phyloP scores from a whole-genome alignment of 2,797 vertebrate genomes.

The Lutjanus argentimaculatus region DNA sequence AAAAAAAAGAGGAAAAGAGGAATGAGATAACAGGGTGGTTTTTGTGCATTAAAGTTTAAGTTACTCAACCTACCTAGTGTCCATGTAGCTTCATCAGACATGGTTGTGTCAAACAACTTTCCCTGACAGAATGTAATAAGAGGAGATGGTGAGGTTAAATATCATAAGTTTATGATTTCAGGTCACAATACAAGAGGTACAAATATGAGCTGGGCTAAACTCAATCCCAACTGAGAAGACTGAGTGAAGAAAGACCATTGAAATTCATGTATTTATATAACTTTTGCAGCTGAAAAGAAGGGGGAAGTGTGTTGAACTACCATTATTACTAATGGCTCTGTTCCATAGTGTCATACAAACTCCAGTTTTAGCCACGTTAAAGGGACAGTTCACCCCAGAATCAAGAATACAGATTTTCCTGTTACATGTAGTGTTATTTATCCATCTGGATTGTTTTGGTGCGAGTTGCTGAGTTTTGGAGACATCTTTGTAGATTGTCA shows the following conservation, averaged over 20 bases:
- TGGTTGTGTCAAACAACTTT: conserved; percentile 91
- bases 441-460: too few relatives aligned
- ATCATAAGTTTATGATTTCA: not conserved
- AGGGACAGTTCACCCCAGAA: too few relatives aligned
- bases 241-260: not conserved
- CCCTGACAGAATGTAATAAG: conserved; percentile 84
- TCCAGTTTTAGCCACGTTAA: too few relatives aligned
- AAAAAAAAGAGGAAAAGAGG: not conserved
- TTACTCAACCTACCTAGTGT: conserved; percentile 89
- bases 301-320: not conserved
- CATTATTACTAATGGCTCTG: too few relatives aligned
- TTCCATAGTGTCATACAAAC: too few relatives aligned
- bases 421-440: too few relatives aligned
- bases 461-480: too few relatives aligned
- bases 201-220: not conserved
- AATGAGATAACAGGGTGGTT: not conserved
- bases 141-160: not conserved
- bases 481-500: too few relatives aligned
- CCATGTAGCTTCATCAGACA: conserved; percentile 96
- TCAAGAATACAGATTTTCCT: too few relatives aligned
- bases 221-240: too few relatives aligned
- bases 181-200: not conserved
- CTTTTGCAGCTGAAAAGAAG: not conserved
- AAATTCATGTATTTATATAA: not conserved
- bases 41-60: not conserved